phyloP scores from a whole-genome alignment of 2,797 vertebrate species.

The Gorsachius magnificus region DNA sequence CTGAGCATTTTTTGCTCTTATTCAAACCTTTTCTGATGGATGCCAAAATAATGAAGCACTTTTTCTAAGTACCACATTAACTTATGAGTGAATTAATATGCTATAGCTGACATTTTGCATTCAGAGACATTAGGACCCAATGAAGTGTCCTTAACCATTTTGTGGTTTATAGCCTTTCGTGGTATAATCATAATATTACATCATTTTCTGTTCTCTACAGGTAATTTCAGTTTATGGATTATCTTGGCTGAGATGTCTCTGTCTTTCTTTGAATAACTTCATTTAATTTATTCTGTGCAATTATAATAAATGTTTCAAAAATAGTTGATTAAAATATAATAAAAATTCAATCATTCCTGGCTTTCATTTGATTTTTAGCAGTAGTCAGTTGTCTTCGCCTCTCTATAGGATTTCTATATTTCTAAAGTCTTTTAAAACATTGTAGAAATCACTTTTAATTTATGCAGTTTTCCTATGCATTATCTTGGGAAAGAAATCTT shows the following conservation, averaged over 20 bases:
- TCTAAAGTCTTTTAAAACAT: neutral
- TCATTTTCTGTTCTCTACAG: neutral
- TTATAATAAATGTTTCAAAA: neutral
- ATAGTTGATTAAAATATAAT: neutral
- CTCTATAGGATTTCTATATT: neutral
- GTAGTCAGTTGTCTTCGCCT: neutral
- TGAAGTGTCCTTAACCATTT: neutral
- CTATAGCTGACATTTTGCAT: neutral
- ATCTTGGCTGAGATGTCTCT: neutral
- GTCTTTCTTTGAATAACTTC: neutral
- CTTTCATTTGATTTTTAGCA: neutral
- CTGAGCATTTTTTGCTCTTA: neutral
- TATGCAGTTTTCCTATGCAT: neutral
- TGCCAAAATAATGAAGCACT: neutral
- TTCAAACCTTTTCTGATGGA: neutral
- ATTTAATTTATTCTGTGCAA: neutral
- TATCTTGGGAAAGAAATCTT: neutral
- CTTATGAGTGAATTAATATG: neutral
- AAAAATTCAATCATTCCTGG: neutral
- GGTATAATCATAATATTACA: neutral
- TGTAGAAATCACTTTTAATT: neutral
- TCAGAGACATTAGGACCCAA: neutral
- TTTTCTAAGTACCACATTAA: neutral
- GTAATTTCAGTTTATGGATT: neutral
- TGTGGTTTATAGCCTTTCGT: neutral